Conservation (phyloP, 2,113 vertebrate genomes). For the Xiphophorus hellerii region DNA sequence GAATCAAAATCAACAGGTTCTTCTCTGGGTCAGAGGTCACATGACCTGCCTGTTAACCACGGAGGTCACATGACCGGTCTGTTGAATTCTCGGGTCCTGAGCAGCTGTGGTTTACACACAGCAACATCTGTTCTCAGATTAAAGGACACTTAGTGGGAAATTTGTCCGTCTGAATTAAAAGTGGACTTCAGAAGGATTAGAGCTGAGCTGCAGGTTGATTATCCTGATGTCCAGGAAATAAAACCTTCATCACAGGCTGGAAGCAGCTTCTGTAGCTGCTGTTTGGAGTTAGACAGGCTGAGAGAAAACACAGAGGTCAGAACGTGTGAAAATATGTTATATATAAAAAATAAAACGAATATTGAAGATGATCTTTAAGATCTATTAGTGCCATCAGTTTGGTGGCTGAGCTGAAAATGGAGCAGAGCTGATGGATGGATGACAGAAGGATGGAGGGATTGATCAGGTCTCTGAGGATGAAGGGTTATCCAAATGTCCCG, state of each 20-base stretch:
- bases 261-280: background rate
- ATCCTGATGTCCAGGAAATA: constrained; percentile 9
- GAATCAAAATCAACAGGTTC: background rate
- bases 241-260: background rate
- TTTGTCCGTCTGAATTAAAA: constrained; percentile 29
- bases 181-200: constrained; percentile 34
- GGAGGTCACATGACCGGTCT: constrained; percentile 1
- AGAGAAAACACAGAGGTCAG: background rate
- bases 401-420: constrained; percentile 2
- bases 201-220: constrained; percentile 18
- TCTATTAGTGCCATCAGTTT: background rate
- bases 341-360: background rate
- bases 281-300: background rate
- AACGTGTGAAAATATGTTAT: background rate
- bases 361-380: background rate
- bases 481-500: constrained; percentile 36
- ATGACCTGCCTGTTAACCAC: background rate
- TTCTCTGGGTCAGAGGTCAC: constrained; percentile 6
- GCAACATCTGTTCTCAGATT: constrained; percentile 45
- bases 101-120: background rate
- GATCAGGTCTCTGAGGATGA: constrained; percentile 20
- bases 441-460: constrained; percentile 11
- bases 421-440: constrained; percentile 13
- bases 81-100: background rate
- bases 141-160: constrained; percentile 29